Base-by-base conservation (phyloP, 2,888 invertebrate species). In the Habroteleia sp. region DNA sequence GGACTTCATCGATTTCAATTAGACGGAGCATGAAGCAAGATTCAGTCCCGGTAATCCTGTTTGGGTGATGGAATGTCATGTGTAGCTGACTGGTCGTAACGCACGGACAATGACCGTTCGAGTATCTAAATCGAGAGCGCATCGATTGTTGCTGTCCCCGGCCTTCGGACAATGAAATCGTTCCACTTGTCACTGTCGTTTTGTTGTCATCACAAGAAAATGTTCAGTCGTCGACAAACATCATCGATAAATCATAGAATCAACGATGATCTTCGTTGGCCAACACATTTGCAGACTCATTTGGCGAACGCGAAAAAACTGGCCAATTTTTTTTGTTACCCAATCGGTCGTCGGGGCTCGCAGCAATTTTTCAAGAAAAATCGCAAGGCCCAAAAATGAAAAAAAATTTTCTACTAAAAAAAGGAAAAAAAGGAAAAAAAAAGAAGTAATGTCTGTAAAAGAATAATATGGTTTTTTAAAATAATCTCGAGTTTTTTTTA, bases 401-500 rank as follows among this genome's bases (percentile, higher is more conserved):
- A 42, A 63, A 42, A 44, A 42, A 33, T 39, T 52, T 52, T 54
- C 41, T 63, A 52, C 10, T 66, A 66, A 52, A 74, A 73, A 62
- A 31, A 50, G 35, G 44, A 23, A 56, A 62, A 58, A 66, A 42
- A 35, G 35, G 23, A 0, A 20, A 44, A 35, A 31, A 10, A 35
- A 50, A 35, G 6, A 44, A 50, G n/a, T n/a, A 42, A 25, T 4
- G 27, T 37, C 39, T 46, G 23, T 39, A 56, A 54, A 66, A 46
- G 54, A 52, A 10, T 42, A 52, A 10, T 42, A 35, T 44, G 44
- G 27, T 52, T 27, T 62, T 62, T 65, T 37, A 56, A 56, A 44
- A 37, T 50, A 69, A 69, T 69, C 69, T 69, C 69, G 69, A 69
- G 69, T 42, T 52, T 46, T 35, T 60, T 68, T 52, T 46, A 50